Evolutionary conservation across 2,113 vertebrate species (phyloP).

Genomic region (Paramisgurnus dabryanus): DNA sequence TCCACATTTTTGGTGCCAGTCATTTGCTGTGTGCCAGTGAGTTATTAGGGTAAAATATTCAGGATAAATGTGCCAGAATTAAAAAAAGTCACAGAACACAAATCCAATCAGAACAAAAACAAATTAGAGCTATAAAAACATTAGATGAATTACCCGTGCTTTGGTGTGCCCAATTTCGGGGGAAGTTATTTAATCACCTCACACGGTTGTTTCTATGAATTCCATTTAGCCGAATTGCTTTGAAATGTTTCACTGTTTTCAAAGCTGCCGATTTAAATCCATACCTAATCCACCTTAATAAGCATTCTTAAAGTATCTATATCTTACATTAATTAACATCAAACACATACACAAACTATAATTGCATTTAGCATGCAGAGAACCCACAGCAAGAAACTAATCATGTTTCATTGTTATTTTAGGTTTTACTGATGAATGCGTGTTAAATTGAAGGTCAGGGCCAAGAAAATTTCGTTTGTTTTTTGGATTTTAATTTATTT

Average conservation of each 20-base stretch:
- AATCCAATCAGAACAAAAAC: constrained; percentile 35
- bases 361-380: constrained; percentile 4
- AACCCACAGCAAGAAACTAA: not conserved
- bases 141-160: constrained; percentile 32
- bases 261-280: constrained; percentile 16
- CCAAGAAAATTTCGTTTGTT: not conserved
- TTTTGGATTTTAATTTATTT: not conserved
- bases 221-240: not conserved
- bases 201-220: constrained; percentile 29
- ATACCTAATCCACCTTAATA: constrained; percentile 17
- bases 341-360: constrained; percentile 16
- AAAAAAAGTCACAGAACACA: constrained; percentile 12
- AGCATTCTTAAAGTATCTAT: not conserved
- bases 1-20: not conserved
- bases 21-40: not conserved
- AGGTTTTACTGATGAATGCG: not conserved
- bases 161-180: not conserved
- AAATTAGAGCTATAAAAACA: constrained; percentile 37
- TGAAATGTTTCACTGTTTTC: not conserved
- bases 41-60: not conserved
- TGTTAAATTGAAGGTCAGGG: not conserved
- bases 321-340: constrained; percentile 28
- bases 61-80: constrained; percentile 16
- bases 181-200: constrained; percentile 21
- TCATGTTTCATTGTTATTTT: constrained; percentile 1